Evolutionary conservation across 2,113 vertebrate species (phyloP).

Genomic region (Nerophis ophidion): DNA sequence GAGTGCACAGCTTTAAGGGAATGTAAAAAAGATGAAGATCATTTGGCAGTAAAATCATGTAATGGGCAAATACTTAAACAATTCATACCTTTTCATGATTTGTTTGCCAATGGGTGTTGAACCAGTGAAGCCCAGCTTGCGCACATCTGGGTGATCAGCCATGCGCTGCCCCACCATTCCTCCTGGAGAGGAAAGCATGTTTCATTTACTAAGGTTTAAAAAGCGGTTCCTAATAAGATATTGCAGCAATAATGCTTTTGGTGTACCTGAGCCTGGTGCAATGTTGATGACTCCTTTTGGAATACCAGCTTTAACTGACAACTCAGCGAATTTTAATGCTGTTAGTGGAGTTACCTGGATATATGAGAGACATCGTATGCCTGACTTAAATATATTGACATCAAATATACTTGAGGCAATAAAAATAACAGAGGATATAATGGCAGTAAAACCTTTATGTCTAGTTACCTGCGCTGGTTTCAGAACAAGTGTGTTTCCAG

Average conservation of each 20-base stretch:
- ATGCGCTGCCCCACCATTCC: slow-evolving; percentile 78
- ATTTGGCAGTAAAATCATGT: background rate
- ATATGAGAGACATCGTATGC: background rate
- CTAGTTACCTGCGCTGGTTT: slow-evolving; percentile 80
- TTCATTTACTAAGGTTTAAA: background rate
- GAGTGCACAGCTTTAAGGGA: slow-evolving; percentile 74
- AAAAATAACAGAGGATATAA: too few species aligned
- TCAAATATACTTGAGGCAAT: too few species aligned
- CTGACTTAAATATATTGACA: too few species aligned
- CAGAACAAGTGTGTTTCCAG: slow-evolving; percentile 82
- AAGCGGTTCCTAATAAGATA: background rate
- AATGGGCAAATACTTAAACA: fast-evolving
- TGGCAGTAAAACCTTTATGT: background rate
- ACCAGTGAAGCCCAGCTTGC: slow-evolving; percentile 85
- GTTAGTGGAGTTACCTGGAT: slow-evolving; percentile 82
- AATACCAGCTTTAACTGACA: slow-evolving; percentile 77
- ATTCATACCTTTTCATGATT: slow-evolving; percentile 83
- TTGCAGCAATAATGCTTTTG: background rate
- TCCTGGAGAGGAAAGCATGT: slow-evolving; percentile 56
- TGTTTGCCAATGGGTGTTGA: slow-evolving; percentile 84
- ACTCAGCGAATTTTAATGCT: slow-evolving; percentile 84
- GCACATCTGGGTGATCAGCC: slow-evolving; percentile 80
- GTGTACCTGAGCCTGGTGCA: slow-evolving; percentile 78
- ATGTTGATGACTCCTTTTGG: slow-evolving; percentile 85
- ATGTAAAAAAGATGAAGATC: background rate